Percentiles rank a stretch among this genome's conserved stretches.
Conservation (phyloP, 2,113 vertebrate genomes). For the Dasyprocta punctata region DNA sequence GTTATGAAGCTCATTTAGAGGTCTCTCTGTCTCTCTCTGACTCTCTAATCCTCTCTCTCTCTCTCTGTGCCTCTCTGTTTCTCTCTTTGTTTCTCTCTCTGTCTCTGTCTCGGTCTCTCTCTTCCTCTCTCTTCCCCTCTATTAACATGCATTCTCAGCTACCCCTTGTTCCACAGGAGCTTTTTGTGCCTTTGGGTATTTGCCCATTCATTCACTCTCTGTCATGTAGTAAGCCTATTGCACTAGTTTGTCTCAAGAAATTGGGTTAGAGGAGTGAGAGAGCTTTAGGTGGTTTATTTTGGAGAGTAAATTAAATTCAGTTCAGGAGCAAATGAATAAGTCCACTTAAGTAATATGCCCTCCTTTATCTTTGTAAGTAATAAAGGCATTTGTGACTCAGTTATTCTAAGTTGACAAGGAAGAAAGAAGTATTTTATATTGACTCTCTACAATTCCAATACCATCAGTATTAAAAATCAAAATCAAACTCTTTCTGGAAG, state of each 20-base stretch:
- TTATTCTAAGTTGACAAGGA: neutral
- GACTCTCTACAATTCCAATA: neutral
- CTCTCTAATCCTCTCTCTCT: too few relatives aligned
- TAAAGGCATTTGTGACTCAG: neutral
- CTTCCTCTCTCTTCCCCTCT: too few relatives aligned
- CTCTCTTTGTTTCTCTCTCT: accelerated
- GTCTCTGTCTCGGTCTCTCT: too few relatives aligned
- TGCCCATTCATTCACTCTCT: neutral
- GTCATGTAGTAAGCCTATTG: neutral
- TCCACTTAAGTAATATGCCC: neutral
- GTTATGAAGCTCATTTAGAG: neutral
- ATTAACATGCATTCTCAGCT: neutral
- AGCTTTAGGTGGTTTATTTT: neutral
- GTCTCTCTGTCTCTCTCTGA: too few relatives aligned
- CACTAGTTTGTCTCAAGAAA: neutral
- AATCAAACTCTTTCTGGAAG: neutral
- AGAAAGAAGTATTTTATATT: neutral
- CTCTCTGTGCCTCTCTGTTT: too few relatives aligned
- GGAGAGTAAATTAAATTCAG: neutral
- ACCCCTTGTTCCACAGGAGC: neutral
- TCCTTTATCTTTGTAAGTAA: neutral
- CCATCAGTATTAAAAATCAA: neutral
- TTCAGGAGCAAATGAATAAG: neutral
- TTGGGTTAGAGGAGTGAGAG: neutral
- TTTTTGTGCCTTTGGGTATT: constrained; percentile 14